These are phyloP conservation scores for Tetramorium parvispinum DNA, from an alignment of 1,140 invertebrate genomes.

Conservation along the genomic window DNA sequence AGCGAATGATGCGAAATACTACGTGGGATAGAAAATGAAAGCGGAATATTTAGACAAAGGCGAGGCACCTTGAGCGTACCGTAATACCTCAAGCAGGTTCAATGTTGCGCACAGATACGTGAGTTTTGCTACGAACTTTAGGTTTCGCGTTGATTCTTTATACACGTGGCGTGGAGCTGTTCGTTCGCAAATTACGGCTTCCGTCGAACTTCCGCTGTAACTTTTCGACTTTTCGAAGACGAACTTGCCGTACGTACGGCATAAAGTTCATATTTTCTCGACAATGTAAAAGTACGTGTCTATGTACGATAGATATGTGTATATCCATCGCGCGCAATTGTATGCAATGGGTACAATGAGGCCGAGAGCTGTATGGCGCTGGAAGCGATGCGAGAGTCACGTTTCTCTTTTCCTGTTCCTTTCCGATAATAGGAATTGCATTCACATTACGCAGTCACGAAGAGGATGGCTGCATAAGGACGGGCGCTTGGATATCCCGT, in stretches of 20 bases:
- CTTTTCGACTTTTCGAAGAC: too few relatives aligned
- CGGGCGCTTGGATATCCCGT: not conserved
- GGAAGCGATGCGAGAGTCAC: slow-evolving; percentile 57
- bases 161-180: not conserved
- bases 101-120: not conserved
- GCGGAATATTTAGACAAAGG: not conserved
- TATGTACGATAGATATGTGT: not conserved
- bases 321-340: not conserved
- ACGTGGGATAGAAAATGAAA: not conserved
- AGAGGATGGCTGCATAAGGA: not conserved
- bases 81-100: not conserved
- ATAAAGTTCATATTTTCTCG: slow-evolving; percentile 31
- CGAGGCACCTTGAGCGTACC: not conserved
- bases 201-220: slow-evolving; percentile 21
- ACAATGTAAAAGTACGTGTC: not conserved
- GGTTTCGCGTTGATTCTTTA: slow-evolving; percentile 32
- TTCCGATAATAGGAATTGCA: slow-evolving; percentile 64
- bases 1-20: not conserved
- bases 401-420: slow-evolving; percentile 51
- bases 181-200: slow-evolving; percentile 50
- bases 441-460: slow-evolving; percentile 46
- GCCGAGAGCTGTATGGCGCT: not conserved
- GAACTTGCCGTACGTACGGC: too few relatives aligned
- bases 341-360: not conserved
- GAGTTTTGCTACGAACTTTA: not conserved